Evolutionary conservation across 2,888 invertebrate species (phyloP).

Genomic region (Ischnus inquisitorius): DNA sequence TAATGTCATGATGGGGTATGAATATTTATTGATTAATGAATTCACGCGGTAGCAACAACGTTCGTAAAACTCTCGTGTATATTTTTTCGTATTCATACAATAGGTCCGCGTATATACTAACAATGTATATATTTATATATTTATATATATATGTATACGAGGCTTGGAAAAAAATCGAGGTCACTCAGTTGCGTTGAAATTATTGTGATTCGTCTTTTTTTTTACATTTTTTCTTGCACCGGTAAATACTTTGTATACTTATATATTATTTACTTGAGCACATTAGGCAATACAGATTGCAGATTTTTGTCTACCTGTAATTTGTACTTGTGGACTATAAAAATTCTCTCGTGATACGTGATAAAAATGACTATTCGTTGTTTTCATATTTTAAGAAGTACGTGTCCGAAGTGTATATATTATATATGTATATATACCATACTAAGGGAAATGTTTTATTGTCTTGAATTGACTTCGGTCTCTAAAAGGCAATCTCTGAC

Average conservation of each 20-base stretch:
- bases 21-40: not conserved
- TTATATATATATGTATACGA: conserved; percentile 22
- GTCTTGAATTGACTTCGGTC: conserved; percentile 94
- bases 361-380: not conserved
- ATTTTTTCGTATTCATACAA: conserved; percentile 22
- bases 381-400: conserved; percentile 34
- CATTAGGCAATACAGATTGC: conserved; percentile 10
- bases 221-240: not conserved
- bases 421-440: not conserved
- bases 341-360: conserved; percentile 22
- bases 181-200: conserved; percentile 34
- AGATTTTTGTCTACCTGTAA: conserved; percentile 40
- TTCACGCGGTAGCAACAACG: not conserved
- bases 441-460: conserved; percentile 49
- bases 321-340: conserved; percentile 54
- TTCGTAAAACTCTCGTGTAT: conserved; percentile 15
- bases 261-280: conserved; percentile 52
- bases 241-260: conserved; percentile 23
- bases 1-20: not conserved
- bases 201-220: conserved; percentile 24
- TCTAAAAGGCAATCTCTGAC: conserved; percentile 98
- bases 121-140: conserved; percentile 9
- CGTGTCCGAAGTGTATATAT: conserved; percentile 31
- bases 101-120: conserved; percentile 5
- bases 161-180: conserved; percentile 25